Evolutionary conservation across 2,888 invertebrate genomes (phyloP), one percentile per base, ranked within the genome.

Genomic region (Chaitophorus viminalis): DNA sequence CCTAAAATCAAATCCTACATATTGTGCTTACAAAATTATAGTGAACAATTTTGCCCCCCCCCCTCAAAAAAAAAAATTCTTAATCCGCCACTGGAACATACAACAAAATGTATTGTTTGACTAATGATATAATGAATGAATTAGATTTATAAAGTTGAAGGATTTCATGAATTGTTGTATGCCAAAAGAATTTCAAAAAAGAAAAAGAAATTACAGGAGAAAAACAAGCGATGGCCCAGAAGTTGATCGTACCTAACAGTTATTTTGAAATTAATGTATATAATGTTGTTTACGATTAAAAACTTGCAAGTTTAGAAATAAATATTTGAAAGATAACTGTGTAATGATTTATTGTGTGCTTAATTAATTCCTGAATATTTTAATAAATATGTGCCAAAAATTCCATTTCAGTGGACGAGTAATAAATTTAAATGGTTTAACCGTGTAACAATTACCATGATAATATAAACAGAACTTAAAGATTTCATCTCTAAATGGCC

Each of bases 291-390:
- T 65, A 65, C 6, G 65, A 65, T 65, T n/a, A 65, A 65, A 65
- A n/a, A 3, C 1, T 65, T 5, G 8, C 6, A 65, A 65, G 65
- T 65, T 65, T 65, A 65, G 65, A 65, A 65, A 65, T n/a, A 25
- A 65, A 65, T 25, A 65, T 65, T 65, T 65, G 65, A 25, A 65
- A 65, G 65, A n/a, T n/a, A n/a, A n/a, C n/a, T 65, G 5, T 65
- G n/a, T 65, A 65, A 65, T 65, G 25, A 25, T 65, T 3, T 65
- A n/a, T 65, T n/a, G n/a, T n/a, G n/a, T n/a, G n/a, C 65, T 8
- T 65, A 65, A 25, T 65, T n/a, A 65, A 65, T 65, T 65, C 65
- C 65, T 65, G 65, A 65, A n/a, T 65, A 65, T 65, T 65, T 65
- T 25, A 65, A 65, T 65, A 65, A 65, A 65, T 3, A 65, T 25